These are phyloP conservation scores for Phortica okadai DNA, from an alignment of 2,888 invertebrate genomes.

Conservation along the genomic window DNA sequence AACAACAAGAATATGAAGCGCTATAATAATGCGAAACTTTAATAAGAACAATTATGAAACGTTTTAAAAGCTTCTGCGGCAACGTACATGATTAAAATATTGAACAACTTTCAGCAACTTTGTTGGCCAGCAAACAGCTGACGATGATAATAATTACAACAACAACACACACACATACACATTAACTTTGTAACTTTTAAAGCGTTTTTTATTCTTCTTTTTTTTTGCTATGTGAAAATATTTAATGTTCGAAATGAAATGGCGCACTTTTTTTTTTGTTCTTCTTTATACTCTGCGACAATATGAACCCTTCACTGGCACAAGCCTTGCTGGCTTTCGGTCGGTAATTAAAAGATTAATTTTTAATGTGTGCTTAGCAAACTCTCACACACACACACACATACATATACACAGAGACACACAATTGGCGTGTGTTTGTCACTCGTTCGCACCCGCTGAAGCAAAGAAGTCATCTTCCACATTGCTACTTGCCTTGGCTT, in stretches of 20 bases:
- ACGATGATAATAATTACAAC: background rate
- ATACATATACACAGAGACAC: background rate
- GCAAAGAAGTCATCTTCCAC: background rate
- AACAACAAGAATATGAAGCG: background rate
- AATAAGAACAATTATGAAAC: background rate
- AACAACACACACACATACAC: background rate
- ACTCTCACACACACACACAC: background rate
- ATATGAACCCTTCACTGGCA: background rate
- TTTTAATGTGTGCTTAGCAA: constrained; percentile 22
- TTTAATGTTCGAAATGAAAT: background rate
- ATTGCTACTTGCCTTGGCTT: background rate
- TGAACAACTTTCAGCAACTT: background rate
- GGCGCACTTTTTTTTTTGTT: too few relatives aligned
- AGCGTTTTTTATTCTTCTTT: background rate
- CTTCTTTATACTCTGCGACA: background rate
- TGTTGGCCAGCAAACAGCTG: background rate
- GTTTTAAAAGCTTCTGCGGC: background rate
- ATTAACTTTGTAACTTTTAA: background rate
- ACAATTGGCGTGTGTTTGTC: background rate
- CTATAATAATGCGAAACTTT: background rate
- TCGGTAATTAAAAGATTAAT: constrained; percentile 33
- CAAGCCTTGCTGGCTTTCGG: background rate
- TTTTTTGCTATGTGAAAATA: background rate
- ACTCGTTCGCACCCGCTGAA: background rate
- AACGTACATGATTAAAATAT: background rate